phyloP scores from a whole-genome alignment of 2,888 invertebrate species.

The Caradrina kadenii region DNA sequence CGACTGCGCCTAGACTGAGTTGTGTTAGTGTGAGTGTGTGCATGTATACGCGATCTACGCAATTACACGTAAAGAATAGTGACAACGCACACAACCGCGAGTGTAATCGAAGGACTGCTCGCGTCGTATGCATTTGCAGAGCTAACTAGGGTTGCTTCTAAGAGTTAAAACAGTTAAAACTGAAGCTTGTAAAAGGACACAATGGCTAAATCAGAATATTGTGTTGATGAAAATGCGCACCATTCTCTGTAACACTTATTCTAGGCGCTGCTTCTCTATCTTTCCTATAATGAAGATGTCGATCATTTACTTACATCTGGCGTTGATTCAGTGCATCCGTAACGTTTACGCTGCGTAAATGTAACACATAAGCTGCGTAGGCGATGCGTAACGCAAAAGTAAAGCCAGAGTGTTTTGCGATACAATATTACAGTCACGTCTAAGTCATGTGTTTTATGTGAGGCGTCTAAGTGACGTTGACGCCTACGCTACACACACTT shows the following conservation, averaged over 20 bases:
- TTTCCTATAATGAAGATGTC: neutral
- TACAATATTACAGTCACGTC: neutral
- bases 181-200: neutral
- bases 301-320: neutral
- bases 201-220: neutral
- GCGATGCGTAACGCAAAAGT: neutral
- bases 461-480: neutral
- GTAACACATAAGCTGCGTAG: too few species aligned
- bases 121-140: slow-evolving; percentile 68
- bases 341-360: too few species aligned
- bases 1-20: slow-evolving; percentile 69
- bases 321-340: neutral
- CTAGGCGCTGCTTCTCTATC: too few species aligned
- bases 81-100: slow-evolving; percentile 72
- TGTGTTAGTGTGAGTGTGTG: slow-evolving; percentile 61
- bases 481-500: too few species aligned
- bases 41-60: slow-evolving; percentile 68
- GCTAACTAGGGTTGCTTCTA: slow-evolving; percentile 56
- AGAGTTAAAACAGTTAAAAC: neutral
- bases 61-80: slow-evolving; percentile 70
- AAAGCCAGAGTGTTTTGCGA: neutral
- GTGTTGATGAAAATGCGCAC: neutral
- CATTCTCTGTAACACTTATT: neutral
- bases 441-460: too few species aligned
- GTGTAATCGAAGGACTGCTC: slow-evolving; percentile 76